phyloP scores from a whole-genome alignment of 1,140 invertebrate species.

The Diorhabda sublineata region DNA sequence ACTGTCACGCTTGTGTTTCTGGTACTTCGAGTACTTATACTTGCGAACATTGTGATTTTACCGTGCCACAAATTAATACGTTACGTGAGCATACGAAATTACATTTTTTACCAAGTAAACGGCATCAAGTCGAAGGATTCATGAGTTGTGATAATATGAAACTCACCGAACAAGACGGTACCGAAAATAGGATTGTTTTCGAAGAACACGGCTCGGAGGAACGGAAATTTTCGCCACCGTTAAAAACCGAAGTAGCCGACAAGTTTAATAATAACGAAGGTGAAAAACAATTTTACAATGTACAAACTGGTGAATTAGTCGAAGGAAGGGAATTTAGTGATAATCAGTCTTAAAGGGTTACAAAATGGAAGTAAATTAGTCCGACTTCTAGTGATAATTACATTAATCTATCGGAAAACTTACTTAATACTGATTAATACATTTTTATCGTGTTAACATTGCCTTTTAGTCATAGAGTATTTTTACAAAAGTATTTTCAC shows the following conservation, averaged over 20 bases:
- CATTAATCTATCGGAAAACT: conserved; percentile 26
- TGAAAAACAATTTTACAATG: conserved; percentile 54
- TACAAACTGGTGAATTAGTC: conserved; percentile 52
- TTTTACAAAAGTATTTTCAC: conserved; percentile 46
- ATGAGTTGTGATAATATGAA: conserved; percentile 55
- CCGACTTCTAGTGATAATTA: conserved; percentile 45
- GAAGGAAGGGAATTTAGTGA: conserved; percentile 29
- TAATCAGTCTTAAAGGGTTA: conserved; percentile 14
- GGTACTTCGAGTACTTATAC: conserved; percentile 57
- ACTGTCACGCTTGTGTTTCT: conserved; percentile 61
- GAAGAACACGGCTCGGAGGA: conserved; percentile 43
- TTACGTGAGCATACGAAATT: conserved; percentile 75
- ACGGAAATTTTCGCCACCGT: conserved; percentile 33
- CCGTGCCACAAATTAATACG: conserved; percentile 71
- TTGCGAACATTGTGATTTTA: conserved; percentile 82
- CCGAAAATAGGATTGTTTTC: conserved; percentile 44
- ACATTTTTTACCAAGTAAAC: conserved; percentile 62
- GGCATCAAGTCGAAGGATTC: conserved; percentile 60
- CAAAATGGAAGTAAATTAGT: conserved; percentile 38
- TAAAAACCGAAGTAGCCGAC: conserved; percentile 30
- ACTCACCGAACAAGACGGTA: conserved; percentile 31
- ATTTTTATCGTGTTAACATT: conserved; percentile 36
- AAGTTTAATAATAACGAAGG: conserved; percentile 45
- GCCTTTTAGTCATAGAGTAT: conserved; percentile 44
- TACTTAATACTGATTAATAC: conserved; percentile 27